A percentile compares a stretch with the other conserved stretches of the same genome.
These are phyloP conservation scores for Rhingia rostrata DNA, from an alignment of 2,888 invertebrate species.

Conservation along the genomic window DNA sequence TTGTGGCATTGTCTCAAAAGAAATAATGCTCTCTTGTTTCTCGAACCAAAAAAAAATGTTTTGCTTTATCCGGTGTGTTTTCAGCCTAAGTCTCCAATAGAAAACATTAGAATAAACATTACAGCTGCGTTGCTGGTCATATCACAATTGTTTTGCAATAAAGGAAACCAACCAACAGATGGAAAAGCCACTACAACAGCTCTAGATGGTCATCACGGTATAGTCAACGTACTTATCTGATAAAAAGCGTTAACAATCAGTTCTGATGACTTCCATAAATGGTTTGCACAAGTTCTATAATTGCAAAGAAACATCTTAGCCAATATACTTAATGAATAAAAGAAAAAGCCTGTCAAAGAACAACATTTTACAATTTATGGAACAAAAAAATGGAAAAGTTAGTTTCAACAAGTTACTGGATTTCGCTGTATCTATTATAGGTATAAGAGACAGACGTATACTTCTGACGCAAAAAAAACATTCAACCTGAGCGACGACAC, in stretches of 20 bases:
- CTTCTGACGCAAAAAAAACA: too few relatives aligned
- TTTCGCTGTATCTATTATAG: conserved; percentile 2
- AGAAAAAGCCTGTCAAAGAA: conserved; percentile 12
- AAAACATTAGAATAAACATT: too few relatives aligned
- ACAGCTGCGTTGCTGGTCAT: background rate
- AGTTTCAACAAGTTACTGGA: conserved; percentile 24
- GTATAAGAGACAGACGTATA: too few relatives aligned
- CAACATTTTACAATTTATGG: conserved; percentile 10
- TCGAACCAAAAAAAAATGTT: too few relatives aligned
- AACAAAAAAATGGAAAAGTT: conserved; percentile 12
- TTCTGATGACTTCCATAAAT: conserved; percentile 62
- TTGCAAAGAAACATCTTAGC: conserved; percentile 4
- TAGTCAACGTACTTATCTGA: conserved; percentile 19
- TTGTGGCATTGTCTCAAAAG: too few relatives aligned
- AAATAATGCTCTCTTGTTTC: too few relatives aligned
- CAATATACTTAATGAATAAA: too few relatives aligned
- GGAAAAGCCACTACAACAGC: background rate
- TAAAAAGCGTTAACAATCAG: conserved; percentile 57
- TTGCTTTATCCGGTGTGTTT: too few relatives aligned
- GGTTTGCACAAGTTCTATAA: conserved; percentile 42
- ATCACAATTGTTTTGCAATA: conserved; percentile 12
- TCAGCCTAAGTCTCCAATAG: too few relatives aligned
- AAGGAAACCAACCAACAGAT: conserved; percentile 16
- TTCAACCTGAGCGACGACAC: conserved; percentile 14
- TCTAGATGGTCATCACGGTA: conserved; percentile 27